Evolutionary conservation across 2,113 vertebrate genomes (phyloP), one percentile per base, ranked within the genome.

Genomic region (Spilogale gracilis): DNA sequence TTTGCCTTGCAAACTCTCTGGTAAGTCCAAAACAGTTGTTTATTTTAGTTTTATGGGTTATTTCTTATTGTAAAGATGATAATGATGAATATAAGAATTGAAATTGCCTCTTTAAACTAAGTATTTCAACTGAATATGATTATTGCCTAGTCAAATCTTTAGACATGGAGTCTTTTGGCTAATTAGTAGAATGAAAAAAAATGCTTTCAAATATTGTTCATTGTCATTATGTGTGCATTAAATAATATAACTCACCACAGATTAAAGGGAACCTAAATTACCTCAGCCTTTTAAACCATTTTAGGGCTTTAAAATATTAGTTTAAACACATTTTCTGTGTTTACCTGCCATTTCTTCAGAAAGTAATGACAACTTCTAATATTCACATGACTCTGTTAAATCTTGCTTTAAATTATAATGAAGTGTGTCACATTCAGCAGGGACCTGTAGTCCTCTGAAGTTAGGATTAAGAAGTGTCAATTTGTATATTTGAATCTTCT

Each of bases 321-420:
- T 9, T 97, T 96, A 92, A 71, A 71, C 80, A 65, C 52, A 16
- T 52, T 17, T 89, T 85, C 2, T 91, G 10, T 82, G 2, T 8
- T 89, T 96, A 54, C 3, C 20, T 97, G 25, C 0, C 94, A 95
- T 96, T 20, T 76, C 82, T 97, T 91, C 76, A 58, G 89, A 91
- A 67, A 67, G 23, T 81, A 87, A 73, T 17, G 89, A 32, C 0
- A 43, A 43, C 30, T 71, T 87, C 94, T 83, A 93, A 0, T 50
- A 81, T 30, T 97, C 95, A 25, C 17, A 80, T 43, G 91, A 96
- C 79, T 91, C 52, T 56, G 11, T 17, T 90, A 89, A 58, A 85
- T 93, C 38, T 84, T 71, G 11, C n/a, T 88, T 95, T 81, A 95
- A 92, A 96, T 93, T 4, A 32, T 80, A 71, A 85, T n/a, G 9